Evolutionary conservation across 2,888 invertebrate species (phyloP).

Genomic region (Lamproptera curius): DNA sequence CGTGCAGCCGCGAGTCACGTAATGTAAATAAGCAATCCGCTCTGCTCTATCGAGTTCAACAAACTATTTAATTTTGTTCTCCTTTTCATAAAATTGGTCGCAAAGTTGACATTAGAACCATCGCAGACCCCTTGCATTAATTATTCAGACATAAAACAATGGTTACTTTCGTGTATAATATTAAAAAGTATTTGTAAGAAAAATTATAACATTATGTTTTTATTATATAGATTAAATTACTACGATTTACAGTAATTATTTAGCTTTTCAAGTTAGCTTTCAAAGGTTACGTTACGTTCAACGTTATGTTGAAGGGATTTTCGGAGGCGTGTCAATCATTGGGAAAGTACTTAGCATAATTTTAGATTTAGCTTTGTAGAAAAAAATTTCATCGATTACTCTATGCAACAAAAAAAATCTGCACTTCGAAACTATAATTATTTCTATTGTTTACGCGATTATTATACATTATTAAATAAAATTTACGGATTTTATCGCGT

Average conservation of each 20-base stretch:
- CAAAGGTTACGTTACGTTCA: constrained; percentile 90
- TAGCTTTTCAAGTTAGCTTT: too few species aligned
- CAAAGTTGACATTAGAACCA: constrained; percentile 82
- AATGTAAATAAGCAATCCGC: neutral
- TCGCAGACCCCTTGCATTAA: constrained; percentile 93
- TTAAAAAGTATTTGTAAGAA: too few species aligned
- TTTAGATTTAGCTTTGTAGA: constrained; percentile 11
- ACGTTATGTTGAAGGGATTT: constrained; percentile 95
- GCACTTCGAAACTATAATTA: neutral
- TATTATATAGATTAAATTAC: too few species aligned
- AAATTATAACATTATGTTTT: too few species aligned
- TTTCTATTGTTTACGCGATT: too few species aligned
- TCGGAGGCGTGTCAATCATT: constrained; percentile 93
- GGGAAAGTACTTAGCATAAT: constrained; percentile 72
- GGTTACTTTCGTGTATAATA: too few species aligned
- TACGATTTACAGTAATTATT: too few species aligned
- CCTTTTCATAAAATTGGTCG: constrained; percentile 81
- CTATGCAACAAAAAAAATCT: constrained; percentile 46
- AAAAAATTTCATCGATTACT: constrained; percentile 11
- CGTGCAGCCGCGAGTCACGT: neutral
- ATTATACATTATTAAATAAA: too few species aligned
- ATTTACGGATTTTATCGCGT: too few species aligned
- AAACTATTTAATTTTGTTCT: neutral
- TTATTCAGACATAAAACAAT: constrained; percentile 3
- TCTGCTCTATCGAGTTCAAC: neutral